Percentiles rank a stretch among this genome's conserved stretches.
Conservation (phyloP, 2,888 invertebrate species). For the Leptinotarsa tumamoca region DNA sequence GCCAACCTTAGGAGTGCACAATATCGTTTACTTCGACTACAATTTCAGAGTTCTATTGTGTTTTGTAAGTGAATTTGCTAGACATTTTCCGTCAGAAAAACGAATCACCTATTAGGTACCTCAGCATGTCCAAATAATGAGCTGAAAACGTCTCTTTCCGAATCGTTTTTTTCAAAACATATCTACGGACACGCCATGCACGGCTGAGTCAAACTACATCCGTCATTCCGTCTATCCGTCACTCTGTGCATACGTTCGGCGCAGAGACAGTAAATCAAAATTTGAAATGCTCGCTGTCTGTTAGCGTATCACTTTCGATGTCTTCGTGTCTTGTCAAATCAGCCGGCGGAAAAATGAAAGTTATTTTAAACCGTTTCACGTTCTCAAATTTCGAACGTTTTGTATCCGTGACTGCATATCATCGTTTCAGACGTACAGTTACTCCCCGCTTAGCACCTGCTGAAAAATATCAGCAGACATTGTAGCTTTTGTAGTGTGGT, state of each 20-base stretch:
- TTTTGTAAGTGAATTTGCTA: no score
- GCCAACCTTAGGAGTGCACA: no score
- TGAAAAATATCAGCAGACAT: constrained; percentile 21
- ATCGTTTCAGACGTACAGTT: constrained; percentile 34
- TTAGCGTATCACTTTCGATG: constrained; percentile 49
- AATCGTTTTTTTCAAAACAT: not conserved
- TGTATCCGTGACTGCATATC: constrained; percentile 31
- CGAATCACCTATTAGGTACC: no score
- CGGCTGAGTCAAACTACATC: not conserved
- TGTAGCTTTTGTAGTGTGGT: not conserved
- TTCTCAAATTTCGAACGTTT: constrained; percentile 37
- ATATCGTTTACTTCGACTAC: no score
- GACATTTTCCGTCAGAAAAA: no score
- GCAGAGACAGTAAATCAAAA: constrained; percentile 41
- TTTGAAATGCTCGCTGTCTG: constrained; percentile 44
- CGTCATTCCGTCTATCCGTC: constrained; percentile 18
- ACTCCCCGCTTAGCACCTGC: constrained; percentile 33
- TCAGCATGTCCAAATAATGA: no score
- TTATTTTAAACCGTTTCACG: constrained; percentile 43
- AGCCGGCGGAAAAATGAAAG: constrained; percentile 45
- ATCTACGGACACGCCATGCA: not conserved
- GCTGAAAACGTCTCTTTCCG: no score
- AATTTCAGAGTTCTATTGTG: no score
- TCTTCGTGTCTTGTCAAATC: constrained; percentile 49
- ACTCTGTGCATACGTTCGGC: constrained; percentile 3